Base-by-base conservation (phyloP, 2,888 invertebrate species). In the Dryobotodes eremita region DNA sequence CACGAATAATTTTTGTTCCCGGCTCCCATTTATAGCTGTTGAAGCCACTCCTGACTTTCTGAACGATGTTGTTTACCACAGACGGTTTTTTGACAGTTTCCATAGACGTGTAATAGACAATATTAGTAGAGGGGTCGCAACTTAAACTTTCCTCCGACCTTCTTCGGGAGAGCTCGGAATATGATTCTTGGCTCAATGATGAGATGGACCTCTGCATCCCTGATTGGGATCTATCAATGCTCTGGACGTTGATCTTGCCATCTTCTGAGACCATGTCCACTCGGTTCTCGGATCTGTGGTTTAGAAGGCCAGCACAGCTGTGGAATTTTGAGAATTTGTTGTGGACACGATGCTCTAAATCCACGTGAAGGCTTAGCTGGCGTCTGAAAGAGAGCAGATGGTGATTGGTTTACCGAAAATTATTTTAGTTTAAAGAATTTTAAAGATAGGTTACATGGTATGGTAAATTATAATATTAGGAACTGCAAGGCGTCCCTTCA, bases 1-100 rank as follows among this genome's bases (percentile, higher is more conserved):
- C 94, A 75, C 93, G 92, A 73, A 96, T 95, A 79, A 95, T 94
- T 83, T 94, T 95, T 3, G 94, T 95, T 0, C 93, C 95, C 0
- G 96, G 95, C 82, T 95, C 95, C 96, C 96, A 96, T 31, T 92
- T 94, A 76, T 95, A 96, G 3, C 71, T 84, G 46, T 88, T 91
- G 7, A 84, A 55, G 23, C 91, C 90, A 6, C 85, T 91, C 0
- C 91, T 88, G 0, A 92, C 90, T 53, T 93, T 92, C 23, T 91
- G 87, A 0, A 92, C 91, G 0, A 93, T 72, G 53, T 84, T 89
- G 8, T 89, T 89, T 0, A 92, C 88, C 0, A 89, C 80, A 0
- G 94, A 92, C 0, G 93, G 89, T 10, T 93, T 93, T 57, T 90
- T 92, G 0, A 94, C 77, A 0, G 92, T 91, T 11, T 95, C 95